Evolutionary conservation across 2,113 vertebrate genomes (phyloP).

Genomic region (Aphyosemion australe): DNA sequence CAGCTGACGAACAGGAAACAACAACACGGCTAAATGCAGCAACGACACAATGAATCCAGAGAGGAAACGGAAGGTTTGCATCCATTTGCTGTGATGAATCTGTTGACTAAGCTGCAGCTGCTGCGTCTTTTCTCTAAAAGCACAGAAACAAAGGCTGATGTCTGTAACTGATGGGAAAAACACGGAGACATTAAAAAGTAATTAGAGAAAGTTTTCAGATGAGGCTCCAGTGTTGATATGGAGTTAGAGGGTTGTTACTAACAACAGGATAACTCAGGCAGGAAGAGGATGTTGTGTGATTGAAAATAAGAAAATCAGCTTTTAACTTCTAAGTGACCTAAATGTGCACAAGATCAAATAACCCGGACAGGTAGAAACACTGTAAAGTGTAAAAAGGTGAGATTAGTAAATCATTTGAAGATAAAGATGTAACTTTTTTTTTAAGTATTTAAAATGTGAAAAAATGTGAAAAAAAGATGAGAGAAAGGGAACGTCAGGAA

Average conservation of each 20-base stretch:
- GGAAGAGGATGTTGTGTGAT: neutral
- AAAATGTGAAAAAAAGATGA: neutral
- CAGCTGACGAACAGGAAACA: conserved; percentile 37
- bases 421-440: neutral
- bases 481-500: neutral
- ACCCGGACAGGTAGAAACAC: neutral
- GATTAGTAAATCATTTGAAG: neutral
- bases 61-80: conserved; percentile 2
- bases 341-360: too few relatives aligned
- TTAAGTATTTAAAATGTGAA: too few relatives aligned
- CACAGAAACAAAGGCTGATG: neutral
- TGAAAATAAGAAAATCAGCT: conserved; percentile 13
- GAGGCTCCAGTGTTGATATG: neutral
- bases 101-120: neutral
- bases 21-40: neutral
- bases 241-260: neutral
- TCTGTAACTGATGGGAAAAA: too few relatives aligned
- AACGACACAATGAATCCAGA: neutral
- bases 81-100: neutral
- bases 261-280: neutral
- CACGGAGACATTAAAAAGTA: neutral
- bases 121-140: neutral
- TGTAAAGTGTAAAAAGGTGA: neutral
- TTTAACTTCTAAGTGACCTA: neutral
- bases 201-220: neutral